These are phyloP conservation scores for Threskiornis aethiopicus DNA, from an alignment of 2,797 vertebrate species.

Conservation along the genomic window DNA sequence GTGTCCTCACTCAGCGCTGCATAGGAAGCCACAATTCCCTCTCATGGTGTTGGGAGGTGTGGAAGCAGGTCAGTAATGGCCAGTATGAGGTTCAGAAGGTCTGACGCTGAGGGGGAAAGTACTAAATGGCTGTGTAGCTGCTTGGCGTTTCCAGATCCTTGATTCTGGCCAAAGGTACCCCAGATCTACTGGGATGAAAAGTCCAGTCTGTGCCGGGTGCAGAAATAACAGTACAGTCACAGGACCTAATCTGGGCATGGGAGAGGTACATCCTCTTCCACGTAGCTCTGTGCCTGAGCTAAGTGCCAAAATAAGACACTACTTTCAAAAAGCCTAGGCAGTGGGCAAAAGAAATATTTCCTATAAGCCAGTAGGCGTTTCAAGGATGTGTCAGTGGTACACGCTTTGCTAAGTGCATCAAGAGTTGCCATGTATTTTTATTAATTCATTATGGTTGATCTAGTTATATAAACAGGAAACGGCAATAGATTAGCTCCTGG, in stretches of 20 bases:
- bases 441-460: slow-evolving; percentile 34
- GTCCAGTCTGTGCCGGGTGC: background rate
- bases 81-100: background rate
- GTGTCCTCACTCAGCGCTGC: background rate
- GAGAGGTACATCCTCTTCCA: background rate
- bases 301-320: background rate
- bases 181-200: background rate
- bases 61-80: background rate
- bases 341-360: background rate
- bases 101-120: background rate
- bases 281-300: background rate
- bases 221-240: background rate
- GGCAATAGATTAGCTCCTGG: slow-evolving; percentile 43
- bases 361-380: background rate
- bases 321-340: background rate
- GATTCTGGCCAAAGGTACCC: background rate
- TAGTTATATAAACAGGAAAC: slow-evolving; percentile 45
- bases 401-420: background rate
- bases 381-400: background rate
- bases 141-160: background rate
- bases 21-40: background rate
- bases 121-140: background rate
- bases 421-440: background rate
- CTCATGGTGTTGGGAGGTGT: accelerated
- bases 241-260: background rate